phyloP scores from a whole-genome alignment of 2,797 vertebrate species.

The Dipus sagitta region DNA sequence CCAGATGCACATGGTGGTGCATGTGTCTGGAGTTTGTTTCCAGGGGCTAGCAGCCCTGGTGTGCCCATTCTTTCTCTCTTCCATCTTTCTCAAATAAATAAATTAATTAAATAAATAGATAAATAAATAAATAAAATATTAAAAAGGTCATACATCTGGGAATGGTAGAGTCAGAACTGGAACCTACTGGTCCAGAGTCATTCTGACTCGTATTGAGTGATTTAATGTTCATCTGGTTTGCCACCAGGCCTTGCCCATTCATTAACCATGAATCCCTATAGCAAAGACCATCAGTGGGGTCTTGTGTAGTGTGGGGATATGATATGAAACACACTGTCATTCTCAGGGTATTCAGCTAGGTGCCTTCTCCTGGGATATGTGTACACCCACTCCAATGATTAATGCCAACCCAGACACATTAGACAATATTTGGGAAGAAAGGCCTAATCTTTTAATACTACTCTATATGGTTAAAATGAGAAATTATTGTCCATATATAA shows the following conservation, averaged over 20 bases:
- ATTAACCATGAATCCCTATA: neutral
- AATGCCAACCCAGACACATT: neutral
- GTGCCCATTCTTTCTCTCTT: too few species aligned
- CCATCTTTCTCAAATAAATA: too few species aligned
- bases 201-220: neutral
- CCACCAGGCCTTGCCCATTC: neutral
- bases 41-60: too few species aligned
- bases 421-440: conserved; percentile 23
- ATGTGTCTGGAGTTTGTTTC: too few species aligned
- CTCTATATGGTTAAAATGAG: conserved; percentile 23
- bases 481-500: neutral
- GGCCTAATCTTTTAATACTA: conserved; percentile 33
- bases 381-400: neutral
- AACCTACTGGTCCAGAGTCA: neutral
- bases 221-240: neutral
- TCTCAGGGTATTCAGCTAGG: neutral
- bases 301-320: neutral
- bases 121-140: too few species aligned
- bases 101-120: too few species aligned
- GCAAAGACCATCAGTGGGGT: neutral
- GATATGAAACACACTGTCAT: neutral
- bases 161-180: conserved; percentile 27
- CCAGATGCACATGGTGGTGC: too few species aligned
- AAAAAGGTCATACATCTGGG: neutral
- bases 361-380: neutral